Percentiles rank a stretch among this genome's conserved stretches.
Evolutionary conservation across 2,888 invertebrate genomes (phyloP).

Genomic region (Catonia carolina): DNA sequence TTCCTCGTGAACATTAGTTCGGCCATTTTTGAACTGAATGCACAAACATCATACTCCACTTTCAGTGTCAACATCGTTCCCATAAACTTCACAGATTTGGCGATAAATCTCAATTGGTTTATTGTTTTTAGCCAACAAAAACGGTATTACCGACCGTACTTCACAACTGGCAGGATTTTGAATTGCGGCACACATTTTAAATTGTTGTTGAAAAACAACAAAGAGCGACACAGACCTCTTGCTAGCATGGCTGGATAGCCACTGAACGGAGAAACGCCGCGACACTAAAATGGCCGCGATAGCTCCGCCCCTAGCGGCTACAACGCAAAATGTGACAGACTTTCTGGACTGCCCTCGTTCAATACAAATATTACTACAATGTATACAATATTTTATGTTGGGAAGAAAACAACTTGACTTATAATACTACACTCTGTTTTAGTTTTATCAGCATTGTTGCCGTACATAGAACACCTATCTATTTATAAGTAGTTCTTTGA

Average conservation of each 20-base stretch:
- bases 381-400: too few relatives aligned
- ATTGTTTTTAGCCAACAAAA: not conserved
- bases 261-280: constrained; percentile 5
- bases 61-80: not conserved
- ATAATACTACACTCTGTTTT: too few relatives aligned
- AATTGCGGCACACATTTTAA: not conserved
- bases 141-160: not conserved
- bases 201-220: not conserved
- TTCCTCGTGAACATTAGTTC: not conserved
- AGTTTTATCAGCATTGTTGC: too few relatives aligned
- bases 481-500: too few relatives aligned
- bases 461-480: too few relatives aligned
- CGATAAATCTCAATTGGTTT: not conserved
- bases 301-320: not conserved
- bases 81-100: not conserved
- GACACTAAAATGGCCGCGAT: constrained; percentile 3
- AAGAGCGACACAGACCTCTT: not conserved
- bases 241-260: constrained; percentile 2
- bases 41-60: not conserved
- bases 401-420: too few relatives aligned
- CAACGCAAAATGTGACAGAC: not conserved
- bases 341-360: too few relatives aligned
- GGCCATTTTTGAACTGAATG: not conserved
- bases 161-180: not conserved
- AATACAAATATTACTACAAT: too few relatives aligned